Evolutionary conservation across 1,140 invertebrate genomes (phyloP).

Genomic region (Chelonus insularis): DNA sequence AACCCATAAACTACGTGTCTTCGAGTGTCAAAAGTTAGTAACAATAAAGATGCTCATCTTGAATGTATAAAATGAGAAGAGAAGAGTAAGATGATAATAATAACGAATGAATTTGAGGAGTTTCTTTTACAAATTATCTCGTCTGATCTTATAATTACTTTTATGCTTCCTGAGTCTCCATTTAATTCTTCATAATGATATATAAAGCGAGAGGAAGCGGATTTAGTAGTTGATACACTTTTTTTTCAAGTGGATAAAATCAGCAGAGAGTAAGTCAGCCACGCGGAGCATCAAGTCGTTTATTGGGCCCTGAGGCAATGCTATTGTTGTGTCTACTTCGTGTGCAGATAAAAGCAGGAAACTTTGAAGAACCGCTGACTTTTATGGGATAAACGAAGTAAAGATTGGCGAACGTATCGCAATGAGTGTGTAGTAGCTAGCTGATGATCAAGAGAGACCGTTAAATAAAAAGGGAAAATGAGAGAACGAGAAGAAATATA

Average conservation of each 20-base stretch:
- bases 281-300: constrained; percentile 33
- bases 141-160: too few species aligned
- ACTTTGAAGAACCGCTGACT: constrained; percentile 47
- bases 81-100: background rate
- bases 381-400: constrained; percentile 53
- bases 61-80: background rate
- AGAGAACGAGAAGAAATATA: constrained; percentile 29
- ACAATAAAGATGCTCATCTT: background rate
- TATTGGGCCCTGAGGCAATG: constrained; percentile 54
- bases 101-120: too few species aligned
- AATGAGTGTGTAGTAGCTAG: constrained; percentile 33
- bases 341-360: constrained; percentile 10
- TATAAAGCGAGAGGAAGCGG: too few species aligned
- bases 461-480: constrained; percentile 29
- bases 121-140: too few species aligned
- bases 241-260: too few species aligned
- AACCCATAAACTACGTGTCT: constrained; percentile 22
- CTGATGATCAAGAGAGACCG: background rate
- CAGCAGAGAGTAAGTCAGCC: background rate
- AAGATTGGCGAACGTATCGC: constrained; percentile 43
- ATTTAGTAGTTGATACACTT: too few species aligned
- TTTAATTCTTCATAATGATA: too few species aligned
- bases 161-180: too few species aligned
- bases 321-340: constrained; percentile 52
- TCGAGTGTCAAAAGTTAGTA: background rate